phyloP scores from a whole-genome alignment of 2,888 invertebrate species.

The Agrenia bidenticulata region DNA sequence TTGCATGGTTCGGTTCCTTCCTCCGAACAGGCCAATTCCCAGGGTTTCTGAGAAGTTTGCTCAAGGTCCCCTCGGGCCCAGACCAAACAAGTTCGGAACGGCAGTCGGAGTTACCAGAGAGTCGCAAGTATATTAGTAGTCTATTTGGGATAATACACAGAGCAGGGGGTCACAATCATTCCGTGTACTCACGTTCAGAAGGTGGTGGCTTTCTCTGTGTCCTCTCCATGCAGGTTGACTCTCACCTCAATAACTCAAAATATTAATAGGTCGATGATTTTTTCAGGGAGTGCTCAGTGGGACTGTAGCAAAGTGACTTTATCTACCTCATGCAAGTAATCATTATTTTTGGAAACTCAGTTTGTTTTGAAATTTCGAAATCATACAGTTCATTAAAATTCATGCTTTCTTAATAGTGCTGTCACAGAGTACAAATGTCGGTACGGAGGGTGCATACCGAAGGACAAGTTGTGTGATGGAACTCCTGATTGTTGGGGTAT shows the following conservation, averaged over 20 bases:
- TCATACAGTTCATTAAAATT: slow-evolving; percentile 2
- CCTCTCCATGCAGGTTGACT: too few species aligned
- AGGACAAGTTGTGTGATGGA: slow-evolving; percentile 41
- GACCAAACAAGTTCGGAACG: too few species aligned
- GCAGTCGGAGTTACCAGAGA: too few species aligned
- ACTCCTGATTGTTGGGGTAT: slow-evolving; percentile 46
- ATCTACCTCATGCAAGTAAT: slow-evolving; percentile 37
- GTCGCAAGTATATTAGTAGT: too few species aligned
- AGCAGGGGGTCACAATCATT: too few species aligned
- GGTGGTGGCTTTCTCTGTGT: too few species aligned
- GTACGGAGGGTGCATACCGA: slow-evolving; percentile 47
- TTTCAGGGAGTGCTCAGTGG: slow-evolving; percentile 29
- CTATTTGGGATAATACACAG: too few species aligned
- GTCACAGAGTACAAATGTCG: slow-evolving; percentile 41
- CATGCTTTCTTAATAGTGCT: slow-evolving; percentile 25
- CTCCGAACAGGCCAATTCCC: neutral
- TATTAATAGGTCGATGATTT: neutral
- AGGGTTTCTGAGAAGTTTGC: neutral
- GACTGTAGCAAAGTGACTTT: slow-evolving; percentile 36
- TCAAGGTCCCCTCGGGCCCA: too few species aligned
- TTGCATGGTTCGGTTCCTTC: neutral
- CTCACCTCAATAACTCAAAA: too few species aligned
- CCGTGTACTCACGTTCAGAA: too few species aligned
- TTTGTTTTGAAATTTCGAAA: slow-evolving; percentile 1
- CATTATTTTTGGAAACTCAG: too few species aligned